These are phyloP conservation scores for Tetraneura akinire DNA, from an alignment of 1,140 invertebrate species.

Conservation along the genomic window DNA sequence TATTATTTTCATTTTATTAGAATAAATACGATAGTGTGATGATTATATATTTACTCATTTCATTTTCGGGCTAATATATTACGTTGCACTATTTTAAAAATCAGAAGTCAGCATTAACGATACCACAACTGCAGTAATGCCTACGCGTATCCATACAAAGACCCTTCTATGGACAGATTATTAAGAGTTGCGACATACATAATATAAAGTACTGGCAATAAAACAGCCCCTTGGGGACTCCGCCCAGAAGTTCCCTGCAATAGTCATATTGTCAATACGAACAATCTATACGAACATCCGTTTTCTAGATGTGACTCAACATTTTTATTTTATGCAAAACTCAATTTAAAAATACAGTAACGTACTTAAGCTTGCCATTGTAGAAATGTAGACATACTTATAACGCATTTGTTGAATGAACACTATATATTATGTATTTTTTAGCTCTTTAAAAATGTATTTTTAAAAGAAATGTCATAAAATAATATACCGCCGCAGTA, in stretches of 20 bases:
- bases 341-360: too few species aligned
- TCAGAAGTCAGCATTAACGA: constrained; percentile 33
- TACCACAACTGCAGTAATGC: not conserved
- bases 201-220: constrained; percentile 42
- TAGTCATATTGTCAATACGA: constrained; percentile 30
- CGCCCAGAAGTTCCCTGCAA: constrained; percentile 5
- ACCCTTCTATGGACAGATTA: constrained; percentile 32
- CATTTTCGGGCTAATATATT: too few species aligned
- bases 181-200: constrained; percentile 42
- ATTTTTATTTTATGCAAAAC: constrained; percentile 29
- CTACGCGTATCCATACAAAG: not conserved
- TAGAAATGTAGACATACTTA: not conserved
- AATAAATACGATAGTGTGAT: too few species aligned
- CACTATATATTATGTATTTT: not conserved
- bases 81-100: constrained; percentile 1
- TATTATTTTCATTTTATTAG: too few species aligned
- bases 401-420: not conserved
- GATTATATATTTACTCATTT: too few species aligned
- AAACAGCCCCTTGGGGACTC: constrained; percentile 30
- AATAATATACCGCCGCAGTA: too few species aligned
- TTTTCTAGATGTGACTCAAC: constrained; percentile 31
- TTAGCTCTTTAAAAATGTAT: not conserved
- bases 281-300: constrained; percentile 3
- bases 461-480: too few species aligned
- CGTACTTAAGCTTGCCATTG: too few species aligned